A percentile compares a stretch with the other conserved stretches of the same genome.
Evolutionary conservation across 1,140 invertebrate genomes (phyloP).

Genomic region (Mizuhopecten yessoensis): DNA sequence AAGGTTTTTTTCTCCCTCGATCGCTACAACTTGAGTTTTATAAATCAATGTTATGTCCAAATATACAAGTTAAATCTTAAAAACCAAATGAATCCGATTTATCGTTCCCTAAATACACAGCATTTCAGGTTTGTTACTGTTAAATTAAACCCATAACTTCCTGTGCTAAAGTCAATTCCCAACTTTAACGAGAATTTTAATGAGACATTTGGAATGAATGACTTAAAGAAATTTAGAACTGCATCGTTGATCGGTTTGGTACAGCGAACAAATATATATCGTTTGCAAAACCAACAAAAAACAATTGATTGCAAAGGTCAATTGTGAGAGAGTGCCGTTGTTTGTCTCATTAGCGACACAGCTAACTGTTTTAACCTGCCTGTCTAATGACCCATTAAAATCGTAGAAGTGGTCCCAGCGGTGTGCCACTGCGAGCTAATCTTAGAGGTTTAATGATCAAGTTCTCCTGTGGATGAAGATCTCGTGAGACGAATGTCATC

Average conservation of each 20-base stretch:
- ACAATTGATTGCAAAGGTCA: not conserved
- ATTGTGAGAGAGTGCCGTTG: not conserved
- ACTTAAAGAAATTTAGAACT: no score
- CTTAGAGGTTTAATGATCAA: not conserved
- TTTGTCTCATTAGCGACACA: not conserved
- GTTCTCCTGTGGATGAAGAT: not conserved
- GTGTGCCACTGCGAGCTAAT: not conserved
- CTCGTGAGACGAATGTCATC: not conserved
- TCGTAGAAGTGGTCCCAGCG: not conserved
- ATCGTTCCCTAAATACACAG: not conserved
- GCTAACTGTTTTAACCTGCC: not conserved
- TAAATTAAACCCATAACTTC: not conserved
- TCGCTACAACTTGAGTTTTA: no score
- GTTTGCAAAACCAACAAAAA: not conserved
- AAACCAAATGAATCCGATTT: not conserved
- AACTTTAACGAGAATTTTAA: conserved; percentile 2
- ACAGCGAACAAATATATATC: not conserved
- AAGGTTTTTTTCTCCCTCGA: no score
- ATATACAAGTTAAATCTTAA: no score
- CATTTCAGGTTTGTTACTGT: not conserved
- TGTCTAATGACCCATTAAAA: not conserved
- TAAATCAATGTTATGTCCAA: no score
- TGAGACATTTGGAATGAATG: not conserved
- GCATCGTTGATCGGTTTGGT: no score
- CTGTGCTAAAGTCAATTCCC: not conserved